Conservation (phyloP, 2,797 vertebrate genomes). For the Rhabdomys pumilio region DNA sequence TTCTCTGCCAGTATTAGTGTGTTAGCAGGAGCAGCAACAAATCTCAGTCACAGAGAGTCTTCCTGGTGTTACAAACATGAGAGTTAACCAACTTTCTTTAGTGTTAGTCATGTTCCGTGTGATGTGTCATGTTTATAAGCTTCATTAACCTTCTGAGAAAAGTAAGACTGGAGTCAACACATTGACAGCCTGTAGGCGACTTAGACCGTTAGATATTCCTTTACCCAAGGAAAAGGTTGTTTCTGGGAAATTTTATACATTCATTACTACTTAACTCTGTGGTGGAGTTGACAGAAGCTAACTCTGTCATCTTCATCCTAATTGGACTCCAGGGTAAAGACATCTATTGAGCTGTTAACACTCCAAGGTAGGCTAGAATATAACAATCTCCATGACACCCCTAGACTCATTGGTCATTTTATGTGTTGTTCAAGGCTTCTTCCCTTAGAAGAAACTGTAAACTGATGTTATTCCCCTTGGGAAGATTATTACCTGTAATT, state of each 20-base stretch:
- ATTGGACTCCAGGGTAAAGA: neutral
- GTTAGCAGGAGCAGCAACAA: neutral
- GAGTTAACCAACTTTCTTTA: neutral
- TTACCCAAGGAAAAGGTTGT: neutral
- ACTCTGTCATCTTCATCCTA: too few relatives aligned
- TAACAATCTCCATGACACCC: neutral
- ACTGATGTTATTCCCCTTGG: neutral
- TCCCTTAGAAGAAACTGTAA: neutral
- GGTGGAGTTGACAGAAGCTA: neutral
- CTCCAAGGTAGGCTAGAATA: neutral
- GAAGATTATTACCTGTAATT: neutral
- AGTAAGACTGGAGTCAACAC: neutral
- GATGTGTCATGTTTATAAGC: too few relatives aligned
- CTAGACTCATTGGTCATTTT: neutral
- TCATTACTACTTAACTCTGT: neutral
- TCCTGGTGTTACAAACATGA: neutral
- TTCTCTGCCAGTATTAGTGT: neutral
- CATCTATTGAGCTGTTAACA: too few relatives aligned
- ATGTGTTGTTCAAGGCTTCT: neutral
- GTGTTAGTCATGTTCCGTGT: neutral
- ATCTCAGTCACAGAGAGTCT: too few relatives aligned
- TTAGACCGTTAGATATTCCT: neutral
- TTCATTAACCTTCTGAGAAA: neutral
- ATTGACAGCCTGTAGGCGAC: fast-evolving
- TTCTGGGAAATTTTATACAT: neutral